These are phyloP conservation scores for Sterna hirundo DNA, from an alignment of 2,113 vertebrate species.

Conservation along the genomic window DNA sequence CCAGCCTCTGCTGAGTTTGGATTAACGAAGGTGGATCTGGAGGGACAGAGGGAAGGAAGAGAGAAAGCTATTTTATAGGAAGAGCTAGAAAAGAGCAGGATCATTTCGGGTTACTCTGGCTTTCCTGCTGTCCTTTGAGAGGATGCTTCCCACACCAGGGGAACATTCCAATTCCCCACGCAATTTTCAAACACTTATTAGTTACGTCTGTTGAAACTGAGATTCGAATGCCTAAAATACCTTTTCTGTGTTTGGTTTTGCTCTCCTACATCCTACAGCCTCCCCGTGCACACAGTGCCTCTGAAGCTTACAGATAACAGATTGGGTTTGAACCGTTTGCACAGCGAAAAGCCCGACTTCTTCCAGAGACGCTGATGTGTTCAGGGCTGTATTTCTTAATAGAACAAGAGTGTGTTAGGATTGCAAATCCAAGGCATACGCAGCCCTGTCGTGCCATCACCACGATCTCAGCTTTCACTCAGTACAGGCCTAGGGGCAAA, in stretches of 20 bases:
- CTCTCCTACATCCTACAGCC: neutral
- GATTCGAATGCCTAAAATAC: neutral
- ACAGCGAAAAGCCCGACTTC: neutral
- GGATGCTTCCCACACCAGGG: neutral
- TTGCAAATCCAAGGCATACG: neutral
- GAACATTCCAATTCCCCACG: neutral
- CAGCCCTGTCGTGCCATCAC: neutral
- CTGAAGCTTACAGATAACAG: neutral
- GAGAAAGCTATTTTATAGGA: neutral
- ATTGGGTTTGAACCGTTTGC: neutral
- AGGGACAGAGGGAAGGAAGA: neutral
- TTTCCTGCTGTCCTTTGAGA: neutral
- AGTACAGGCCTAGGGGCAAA: neutral
- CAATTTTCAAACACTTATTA: neutral
- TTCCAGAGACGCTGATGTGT: neutral
- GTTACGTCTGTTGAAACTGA: neutral
- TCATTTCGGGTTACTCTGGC: neutral
- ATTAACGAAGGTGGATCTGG: neutral
- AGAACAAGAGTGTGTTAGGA: neutral
- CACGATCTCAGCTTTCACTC: neutral
- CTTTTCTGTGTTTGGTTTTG: neutral
- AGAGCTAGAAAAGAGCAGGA: neutral
- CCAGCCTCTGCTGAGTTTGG: neutral
- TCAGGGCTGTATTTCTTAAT: neutral
- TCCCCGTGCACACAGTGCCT: neutral